A percentile compares a stretch with the other conserved stretches of the same genome.
Conservation (phyloP, 2,888 invertebrate genomes). For the Nomada ruficornis region DNA sequence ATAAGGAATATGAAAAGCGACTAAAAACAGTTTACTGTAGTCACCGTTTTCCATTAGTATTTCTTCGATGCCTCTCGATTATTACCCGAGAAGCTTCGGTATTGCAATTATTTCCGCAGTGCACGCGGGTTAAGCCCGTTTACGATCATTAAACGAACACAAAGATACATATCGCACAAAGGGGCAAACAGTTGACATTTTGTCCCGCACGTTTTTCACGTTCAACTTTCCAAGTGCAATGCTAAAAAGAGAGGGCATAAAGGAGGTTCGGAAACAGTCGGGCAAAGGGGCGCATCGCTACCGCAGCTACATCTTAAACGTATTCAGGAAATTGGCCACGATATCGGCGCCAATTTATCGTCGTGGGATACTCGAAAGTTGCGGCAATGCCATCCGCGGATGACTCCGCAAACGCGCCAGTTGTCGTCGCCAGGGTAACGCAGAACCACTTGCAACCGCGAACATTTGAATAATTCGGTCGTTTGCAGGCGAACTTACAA, state of each 20-base stretch:
- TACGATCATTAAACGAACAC: too few relatives aligned
- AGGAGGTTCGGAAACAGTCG: slow-evolving; percentile 20
- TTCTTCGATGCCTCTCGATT: too few relatives aligned
- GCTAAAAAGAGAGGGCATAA: not conserved
- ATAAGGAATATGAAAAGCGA: too few relatives aligned
- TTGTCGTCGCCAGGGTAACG: slow-evolving; percentile 73
- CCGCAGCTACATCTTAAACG: slow-evolving; percentile 75
- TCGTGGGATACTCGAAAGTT: slow-evolving; percentile 59
- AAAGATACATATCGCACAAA: not conserved
- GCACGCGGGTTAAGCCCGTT: too few relatives aligned
- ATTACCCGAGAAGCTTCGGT: too few relatives aligned
- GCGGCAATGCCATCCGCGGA: slow-evolving; percentile 59
- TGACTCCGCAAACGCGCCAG: slow-evolving; percentile 69
- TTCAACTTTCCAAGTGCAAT: not conserved
- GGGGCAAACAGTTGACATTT: slow-evolving; percentile 6
- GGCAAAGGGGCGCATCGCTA: slow-evolving; percentile 5
- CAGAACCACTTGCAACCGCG: slow-evolving; percentile 70
- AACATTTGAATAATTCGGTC: slow-evolving; percentile 81
- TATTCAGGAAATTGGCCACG: slow-evolving; percentile 81
- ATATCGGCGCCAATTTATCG: slow-evolving; percentile 82
- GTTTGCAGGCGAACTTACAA: slow-evolving; percentile 80
- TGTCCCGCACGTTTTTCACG: slow-evolving; percentile 1
- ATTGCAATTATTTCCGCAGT: too few relatives aligned
- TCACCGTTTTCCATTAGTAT: too few relatives aligned
- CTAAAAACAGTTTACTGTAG: too few relatives aligned